Base-by-base conservation (phyloP, 2,888 invertebrate species). In the Pterostichus niger region DNA sequence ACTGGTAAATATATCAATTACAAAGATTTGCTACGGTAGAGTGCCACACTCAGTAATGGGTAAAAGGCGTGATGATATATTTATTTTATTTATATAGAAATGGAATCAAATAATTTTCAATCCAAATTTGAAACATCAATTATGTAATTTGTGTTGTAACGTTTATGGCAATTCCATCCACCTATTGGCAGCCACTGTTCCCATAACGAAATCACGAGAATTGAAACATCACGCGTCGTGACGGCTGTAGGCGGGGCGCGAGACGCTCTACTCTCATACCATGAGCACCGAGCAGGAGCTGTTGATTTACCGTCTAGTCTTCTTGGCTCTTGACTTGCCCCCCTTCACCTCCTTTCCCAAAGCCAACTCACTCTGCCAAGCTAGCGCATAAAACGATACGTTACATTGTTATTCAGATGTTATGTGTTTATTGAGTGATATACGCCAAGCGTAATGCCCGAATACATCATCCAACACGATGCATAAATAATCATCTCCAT, bases 281-380 rank as follows among this genome's bases (percentile, higher is more conserved):
- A 17, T 10, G 13, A n/a, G 46, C 46, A 46, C 46, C 17, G 13
- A n/a, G 46, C 73, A 46, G 73, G 11, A 46, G 73, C 73, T 82
- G 81, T 82, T 82, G 81, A 82, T 82, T 82, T 82, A 82, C 81
- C 73, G 73, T 73, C 80, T 80, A 54, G 80, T 80, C 81, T 10
- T 73, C 54, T 52, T 49, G 40, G 6, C 49, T 40, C 40, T 40
- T 40, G 40, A 40, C 40, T 40, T 9, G 9, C 40, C 7, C 31
- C 35, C 1, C 68, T 35, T 68, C 4, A 3, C 59, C 59, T 59
- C 13, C 49, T n/a, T 10, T 11, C 0, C 49, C 15, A 3, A 7
- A 54, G 54, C n/a, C 13, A 10, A 7, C 54, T n/a, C 54, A 54
- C 68, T 35, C 40, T 15, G 40, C 68, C 17, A 11, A 7, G 56